A percentile compares a stretch with the other conserved stretches of the same genome.
These are phyloP conservation scores for Sabatieria punctata DNA, from an alignment of 2,888 invertebrate species.

Conservation along the genomic window DNA sequence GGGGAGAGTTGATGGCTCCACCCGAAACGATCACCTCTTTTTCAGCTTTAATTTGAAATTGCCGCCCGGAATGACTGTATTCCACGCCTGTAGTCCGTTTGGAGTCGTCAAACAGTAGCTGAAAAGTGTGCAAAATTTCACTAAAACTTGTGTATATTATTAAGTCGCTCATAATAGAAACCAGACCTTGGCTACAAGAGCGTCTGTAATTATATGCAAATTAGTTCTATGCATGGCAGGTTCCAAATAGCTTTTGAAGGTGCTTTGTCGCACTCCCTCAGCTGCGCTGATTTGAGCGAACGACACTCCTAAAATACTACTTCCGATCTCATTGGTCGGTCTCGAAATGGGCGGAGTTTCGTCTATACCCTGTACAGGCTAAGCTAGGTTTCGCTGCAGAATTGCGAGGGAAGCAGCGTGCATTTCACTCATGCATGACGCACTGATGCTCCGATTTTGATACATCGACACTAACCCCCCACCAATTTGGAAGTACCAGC, in stretches of 20 bases:
- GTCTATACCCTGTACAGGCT: no score
- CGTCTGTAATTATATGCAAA: constrained; percentile 23
- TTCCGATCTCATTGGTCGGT: not conserved
- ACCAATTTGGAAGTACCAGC: no score
- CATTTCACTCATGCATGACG: no score
- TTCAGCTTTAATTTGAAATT: constrained; percentile 26
- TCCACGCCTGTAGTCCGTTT: constrained; percentile 10
- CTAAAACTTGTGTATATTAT: no score
- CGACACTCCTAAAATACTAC: not conserved
- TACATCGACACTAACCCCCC: no score
- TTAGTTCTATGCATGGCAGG: constrained; percentile 21
- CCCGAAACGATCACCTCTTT: constrained; percentile 30
- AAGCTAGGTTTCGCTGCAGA: no score
- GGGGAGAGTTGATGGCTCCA: constrained; percentile 27
- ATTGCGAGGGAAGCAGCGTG: no score
- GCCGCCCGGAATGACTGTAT: constrained; percentile 19
- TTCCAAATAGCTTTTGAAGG: constrained; percentile 21
- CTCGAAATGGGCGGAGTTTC: no score
- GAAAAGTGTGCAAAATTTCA: no score
- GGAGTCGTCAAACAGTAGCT: not conserved
- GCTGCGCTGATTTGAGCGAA: constrained; percentile 12
- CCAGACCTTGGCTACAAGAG: constrained; percentile 24
- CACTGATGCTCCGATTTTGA: no score
- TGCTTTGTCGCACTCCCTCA: constrained; percentile 20
- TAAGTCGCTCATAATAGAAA: no score